Base-by-base conservation (phyloP, 2,113 vertebrate genomes). In the Neopipo cinnamomea region DNA sequence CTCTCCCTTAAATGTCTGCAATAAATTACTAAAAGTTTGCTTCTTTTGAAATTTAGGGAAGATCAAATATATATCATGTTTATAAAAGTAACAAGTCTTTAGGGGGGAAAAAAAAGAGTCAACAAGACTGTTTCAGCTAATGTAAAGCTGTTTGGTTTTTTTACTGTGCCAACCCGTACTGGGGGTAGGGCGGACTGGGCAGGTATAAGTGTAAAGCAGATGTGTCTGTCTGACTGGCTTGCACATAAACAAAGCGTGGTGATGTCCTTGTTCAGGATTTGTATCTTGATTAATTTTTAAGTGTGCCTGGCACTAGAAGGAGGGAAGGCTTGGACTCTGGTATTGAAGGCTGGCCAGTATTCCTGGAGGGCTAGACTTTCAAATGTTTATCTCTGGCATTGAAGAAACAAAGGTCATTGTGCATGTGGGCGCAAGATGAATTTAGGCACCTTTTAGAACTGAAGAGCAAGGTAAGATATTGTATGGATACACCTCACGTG, bases 161-260 rank as follows among this genome's bases (percentile, higher is more conserved):
- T 44, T 89, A 50, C 83, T 80, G 15, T 80, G 46, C 49, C 83
- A 92, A 1, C 3, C 8, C 15, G 62, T 22, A 12, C 31, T 41
- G 52, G 7, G 5, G 5, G 24, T 58, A 77, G 77, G 10, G 37
- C 0, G 0, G n/a, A 37, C 28, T 58, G 25, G 20, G n/a, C 66
- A 90, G 71, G 15, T 86, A 30, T 52, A 71, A 84, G 27, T 41
- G 33, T 80, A 77, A 88, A 91, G 12, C 55, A 89, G 20, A 74
- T 55, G 25, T 25, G n/a, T 49, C 30, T 59, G 10, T 71, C 62
- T 80, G 73, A 22, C n/a, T 70, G 53, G 5, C 42, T 73, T 1
- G 5, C 67, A 50, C 35, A 58, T 0, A 3, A 88, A 62, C 25
- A 90, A 92, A 88, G 5, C 5, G 4, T 11, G 28, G 9, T 62